phyloP scores from a whole-genome alignment of 2,888 invertebrate genomes.

The Melanophora roralis region DNA sequence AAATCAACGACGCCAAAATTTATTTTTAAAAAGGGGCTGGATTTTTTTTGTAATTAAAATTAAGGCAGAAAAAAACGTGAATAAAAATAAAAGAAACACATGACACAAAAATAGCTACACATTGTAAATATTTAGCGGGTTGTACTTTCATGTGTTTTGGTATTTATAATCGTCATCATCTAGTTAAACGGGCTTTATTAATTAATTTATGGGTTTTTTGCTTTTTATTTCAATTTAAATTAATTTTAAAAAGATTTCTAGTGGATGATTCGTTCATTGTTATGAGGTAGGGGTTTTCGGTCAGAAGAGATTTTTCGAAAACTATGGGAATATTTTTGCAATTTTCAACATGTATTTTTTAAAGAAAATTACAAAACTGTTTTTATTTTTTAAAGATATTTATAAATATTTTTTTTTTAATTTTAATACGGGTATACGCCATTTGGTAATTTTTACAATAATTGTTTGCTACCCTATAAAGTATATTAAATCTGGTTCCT shows the following conservation, averaged over 20 bases:
- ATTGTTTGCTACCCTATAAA: too few species aligned
- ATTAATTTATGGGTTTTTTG: constrained; percentile 47
- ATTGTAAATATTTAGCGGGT: background rate
- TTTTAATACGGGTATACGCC: too few species aligned
- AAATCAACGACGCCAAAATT: background rate
- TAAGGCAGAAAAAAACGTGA: constrained; percentile 12
- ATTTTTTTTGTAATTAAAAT: constrained; percentile 18
- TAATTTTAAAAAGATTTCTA: constrained; percentile 52
- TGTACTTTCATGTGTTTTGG: background rate
- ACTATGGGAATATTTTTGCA: too few species aligned
- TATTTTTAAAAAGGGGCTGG: background rate
- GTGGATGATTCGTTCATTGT: constrained; percentile 20
- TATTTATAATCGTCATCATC: constrained; percentile 10
- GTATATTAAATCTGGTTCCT: too few species aligned
- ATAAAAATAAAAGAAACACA: background rate
- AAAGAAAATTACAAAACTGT: too few species aligned
- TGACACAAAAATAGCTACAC: background rate
- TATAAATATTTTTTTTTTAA: too few species aligned
- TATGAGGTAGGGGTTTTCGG: too few species aligned
- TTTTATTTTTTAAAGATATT: too few species aligned
- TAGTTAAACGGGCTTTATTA: constrained; percentile 53
- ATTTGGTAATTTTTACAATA: too few species aligned
- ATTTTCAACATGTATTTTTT: too few species aligned
- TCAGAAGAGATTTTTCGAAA: too few species aligned
- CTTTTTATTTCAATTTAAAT: constrained; percentile 40